Evolutionary conservation across 2,797 vertebrate genomes (phyloP).

Genomic region (Intellagama lesueurii): DNA sequence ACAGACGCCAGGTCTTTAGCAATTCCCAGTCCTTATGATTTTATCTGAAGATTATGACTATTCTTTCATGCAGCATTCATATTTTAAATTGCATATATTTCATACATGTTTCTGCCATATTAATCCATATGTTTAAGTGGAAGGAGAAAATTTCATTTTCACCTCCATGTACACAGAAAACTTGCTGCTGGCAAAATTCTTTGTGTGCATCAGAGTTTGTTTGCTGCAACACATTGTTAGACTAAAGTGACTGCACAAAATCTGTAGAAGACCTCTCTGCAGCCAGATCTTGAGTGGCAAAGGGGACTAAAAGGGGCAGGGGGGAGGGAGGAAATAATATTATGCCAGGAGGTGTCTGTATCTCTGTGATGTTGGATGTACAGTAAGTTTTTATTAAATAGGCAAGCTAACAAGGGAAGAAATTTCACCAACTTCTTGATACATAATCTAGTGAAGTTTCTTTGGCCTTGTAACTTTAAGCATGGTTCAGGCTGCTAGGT

Average conservation of each 20-base stretch:
- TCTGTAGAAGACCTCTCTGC: background rate
- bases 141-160: background rate
- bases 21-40: background rate
- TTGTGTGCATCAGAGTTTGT: background rate
- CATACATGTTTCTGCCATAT: background rate
- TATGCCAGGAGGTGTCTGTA: no score
- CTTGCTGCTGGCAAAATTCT: background rate
- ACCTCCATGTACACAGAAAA: background rate
- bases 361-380: background rate
- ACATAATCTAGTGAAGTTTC: background rate
- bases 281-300: no score
- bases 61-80: slow-evolving; percentile 25
- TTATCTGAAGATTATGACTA: slow-evolving; percentile 8
- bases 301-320: no score
- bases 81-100: background rate
- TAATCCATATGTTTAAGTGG: background rate
- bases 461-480: background rate
- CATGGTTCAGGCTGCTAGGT: background rate
- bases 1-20: slow-evolving; percentile 35
- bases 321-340: no score
- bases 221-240: background rate
- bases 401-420: background rate
- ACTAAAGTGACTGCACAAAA: background rate
- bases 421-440: background rate
- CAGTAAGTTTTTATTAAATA: background rate